phyloP scores from a whole-genome alignment of 2,888 invertebrate genomes.

The Dryocosmus kuriphilus region DNA sequence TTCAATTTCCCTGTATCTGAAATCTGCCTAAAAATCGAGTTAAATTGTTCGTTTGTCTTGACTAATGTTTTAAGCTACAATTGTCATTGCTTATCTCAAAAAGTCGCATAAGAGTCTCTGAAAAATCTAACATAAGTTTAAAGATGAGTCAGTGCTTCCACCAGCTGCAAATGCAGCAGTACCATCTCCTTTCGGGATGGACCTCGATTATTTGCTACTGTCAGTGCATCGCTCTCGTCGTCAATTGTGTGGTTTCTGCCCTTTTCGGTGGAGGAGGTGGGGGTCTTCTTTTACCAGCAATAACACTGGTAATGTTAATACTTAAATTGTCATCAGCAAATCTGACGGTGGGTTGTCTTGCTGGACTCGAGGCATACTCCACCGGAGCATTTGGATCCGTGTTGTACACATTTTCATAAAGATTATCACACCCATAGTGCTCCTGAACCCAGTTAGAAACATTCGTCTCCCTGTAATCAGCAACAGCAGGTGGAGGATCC shows the following conservation, averaged over 20 bases:
- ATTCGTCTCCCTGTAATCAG: slow-evolving; percentile 89
- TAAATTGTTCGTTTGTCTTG: slow-evolving; percentile 11
- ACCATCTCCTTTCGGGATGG: slow-evolving; percentile 71
- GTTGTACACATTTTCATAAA: slow-evolving; percentile 88
- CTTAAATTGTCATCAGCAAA: slow-evolving; percentile 73
- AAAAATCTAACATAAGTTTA: neutral
- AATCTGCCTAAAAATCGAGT: slow-evolving; percentile 3
- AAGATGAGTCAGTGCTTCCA: slow-evolving; percentile 69
- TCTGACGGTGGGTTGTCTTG: slow-evolving; percentile 65
- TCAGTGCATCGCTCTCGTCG: slow-evolving; percentile 79
- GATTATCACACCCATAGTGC: slow-evolving; percentile 87
- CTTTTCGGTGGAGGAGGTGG: slow-evolving; percentile 95
- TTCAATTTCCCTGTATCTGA: slow-evolving; percentile 31
- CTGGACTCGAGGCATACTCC: slow-evolving; percentile 77
- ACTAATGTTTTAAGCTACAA: slow-evolving; percentile 28
- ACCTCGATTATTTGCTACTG: slow-evolving; percentile 74
- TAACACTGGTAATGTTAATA: slow-evolving; percentile 73
- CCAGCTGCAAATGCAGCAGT: slow-evolving; percentile 72
- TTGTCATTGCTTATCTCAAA: neutral
- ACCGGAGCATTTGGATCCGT: slow-evolving; percentile 77
- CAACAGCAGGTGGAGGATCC: slow-evolving; percentile 85
- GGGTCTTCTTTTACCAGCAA: slow-evolving; percentile 83
- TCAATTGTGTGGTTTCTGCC: slow-evolving; percentile 91
- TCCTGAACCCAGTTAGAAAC: slow-evolving; percentile 95
- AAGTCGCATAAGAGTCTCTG: slow-evolving; percentile 1